Evolutionary conservation across 2,888 invertebrate species (phyloP).

Genomic region (Habrosyne pyritoides): DNA sequence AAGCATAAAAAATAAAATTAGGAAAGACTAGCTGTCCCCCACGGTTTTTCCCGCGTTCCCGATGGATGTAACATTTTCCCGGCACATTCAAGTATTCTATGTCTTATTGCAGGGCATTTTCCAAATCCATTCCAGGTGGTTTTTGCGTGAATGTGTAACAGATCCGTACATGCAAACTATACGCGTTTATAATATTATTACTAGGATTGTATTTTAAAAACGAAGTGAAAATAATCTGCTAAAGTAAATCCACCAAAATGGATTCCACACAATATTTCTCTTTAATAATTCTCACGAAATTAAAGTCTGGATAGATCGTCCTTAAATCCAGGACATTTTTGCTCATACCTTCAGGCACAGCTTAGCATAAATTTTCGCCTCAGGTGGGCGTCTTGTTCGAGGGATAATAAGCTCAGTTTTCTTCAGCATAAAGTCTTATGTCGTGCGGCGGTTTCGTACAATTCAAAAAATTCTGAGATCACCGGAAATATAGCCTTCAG

Average conservation of each 20-base stretch:
- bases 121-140: too few species aligned
- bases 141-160: too few species aligned
- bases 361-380: conserved; percentile 4
- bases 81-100: too few species aligned
- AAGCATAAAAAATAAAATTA: too few species aligned
- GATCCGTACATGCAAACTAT: too few species aligned
- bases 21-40: too few species aligned
- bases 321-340: neutral
- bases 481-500: conserved; percentile 31
- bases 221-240: neutral
- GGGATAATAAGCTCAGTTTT: neutral
- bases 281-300: neutral
- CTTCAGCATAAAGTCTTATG: conserved; percentile 18
- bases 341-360: neutral
- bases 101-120: too few species aligned
- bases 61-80: too few species aligned
- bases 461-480: conserved; percentile 31
- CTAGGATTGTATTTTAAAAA: too few species aligned
- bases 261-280: neutral
- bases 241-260: neutral
- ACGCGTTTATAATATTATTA: too few species aligned
- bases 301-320: neutral
- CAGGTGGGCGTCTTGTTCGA: neutral
- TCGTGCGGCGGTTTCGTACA: conserved; percentile 18
- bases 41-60: too few species aligned